Evolutionary conservation across 2,888 invertebrate genomes (phyloP).

Genomic region (Orthonychiurus folsomi): DNA sequence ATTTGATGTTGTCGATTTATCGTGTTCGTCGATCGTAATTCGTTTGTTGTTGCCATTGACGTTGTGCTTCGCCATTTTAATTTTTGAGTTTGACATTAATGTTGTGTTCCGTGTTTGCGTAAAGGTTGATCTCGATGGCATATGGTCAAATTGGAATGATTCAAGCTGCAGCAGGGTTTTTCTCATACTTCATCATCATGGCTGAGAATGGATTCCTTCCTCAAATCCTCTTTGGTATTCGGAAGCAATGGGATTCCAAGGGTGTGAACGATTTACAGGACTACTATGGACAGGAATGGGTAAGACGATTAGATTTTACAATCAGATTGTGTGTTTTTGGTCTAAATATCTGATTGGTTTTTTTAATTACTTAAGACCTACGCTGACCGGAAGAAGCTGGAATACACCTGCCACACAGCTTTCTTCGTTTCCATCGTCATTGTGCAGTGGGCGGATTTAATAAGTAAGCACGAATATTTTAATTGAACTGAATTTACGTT

Average conservation of each 20-base stretch:
- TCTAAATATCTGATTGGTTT: too few relatives aligned
- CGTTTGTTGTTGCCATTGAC: too few relatives aligned
- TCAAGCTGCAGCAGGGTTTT: conserved; percentile 98
- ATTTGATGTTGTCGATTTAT: too few relatives aligned
- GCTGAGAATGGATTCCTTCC: conserved; percentile 98
- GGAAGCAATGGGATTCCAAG: conserved; percentile 96
- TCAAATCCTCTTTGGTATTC: conserved; percentile 75
- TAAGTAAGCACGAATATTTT: too few relatives aligned
- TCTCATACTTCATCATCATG: conserved; percentile 99
- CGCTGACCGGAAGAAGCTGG: conserved; percentile 51
- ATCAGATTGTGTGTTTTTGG: too few relatives aligned
- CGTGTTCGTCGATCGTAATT: too few relatives aligned
- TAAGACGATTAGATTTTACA: too few relatives aligned
- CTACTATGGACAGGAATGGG: conserved; percentile 99
- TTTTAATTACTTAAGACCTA: conserved; percentile 22
- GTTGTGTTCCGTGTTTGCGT: too few relatives aligned
- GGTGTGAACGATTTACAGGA: conserved; percentile 87
- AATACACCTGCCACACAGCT: conserved; percentile 95
- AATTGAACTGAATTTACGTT: too few relatives aligned
- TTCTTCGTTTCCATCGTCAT: conserved; percentile 97
- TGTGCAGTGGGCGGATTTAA: conserved; percentile 96
- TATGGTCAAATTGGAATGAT: conserved; percentile 99
- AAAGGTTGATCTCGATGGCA: conserved; percentile 97
- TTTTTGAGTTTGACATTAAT: too few relatives aligned
- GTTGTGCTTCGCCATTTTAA: too few relatives aligned